Percentiles rank a stretch among this genome's conserved stretches.
Conservation (phyloP, 2,113 vertebrate genomes). For the Myxocyprinus asiaticus region DNA sequence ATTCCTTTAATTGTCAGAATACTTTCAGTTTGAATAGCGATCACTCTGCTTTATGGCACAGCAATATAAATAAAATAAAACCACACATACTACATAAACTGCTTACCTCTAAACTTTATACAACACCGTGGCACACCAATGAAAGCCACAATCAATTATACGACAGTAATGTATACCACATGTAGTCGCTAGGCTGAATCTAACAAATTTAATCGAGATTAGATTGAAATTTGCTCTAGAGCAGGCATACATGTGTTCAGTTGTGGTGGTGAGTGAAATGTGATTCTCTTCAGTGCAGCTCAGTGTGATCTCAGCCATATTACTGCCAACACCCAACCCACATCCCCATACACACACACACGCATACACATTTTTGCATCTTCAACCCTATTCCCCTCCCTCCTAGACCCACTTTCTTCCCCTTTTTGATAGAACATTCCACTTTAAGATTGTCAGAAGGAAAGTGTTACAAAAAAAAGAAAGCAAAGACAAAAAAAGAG, state of each 20-base stretch:
- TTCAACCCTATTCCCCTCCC: slow-evolving; percentile 12
- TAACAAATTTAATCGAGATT: not conserved
- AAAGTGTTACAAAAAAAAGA: slow-evolving; percentile 8
- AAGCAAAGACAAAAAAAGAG: not conserved
- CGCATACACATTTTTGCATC: not conserved
- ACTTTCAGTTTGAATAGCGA: too few relatives aligned
- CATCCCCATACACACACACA: slow-evolving; percentile 35
- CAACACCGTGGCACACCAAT: too few relatives aligned
- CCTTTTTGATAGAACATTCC: slow-evolving; percentile 18
- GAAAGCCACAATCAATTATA: too few relatives aligned
- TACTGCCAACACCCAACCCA: slow-evolving; percentile 46
- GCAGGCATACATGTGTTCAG: slow-evolving; percentile 1
- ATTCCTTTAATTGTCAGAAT: too few relatives aligned
- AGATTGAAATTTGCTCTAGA: not conserved
- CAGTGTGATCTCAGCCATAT: slow-evolving; percentile 22
- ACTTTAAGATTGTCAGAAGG: not conserved
- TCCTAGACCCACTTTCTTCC: slow-evolving; percentile 43
- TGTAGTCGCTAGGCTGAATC: not conserved
- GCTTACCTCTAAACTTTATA: too few relatives aligned
- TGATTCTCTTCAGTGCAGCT: not conserved
- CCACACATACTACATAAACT: too few relatives aligned
- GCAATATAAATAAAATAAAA: too few relatives aligned
- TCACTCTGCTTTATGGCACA: too few relatives aligned
- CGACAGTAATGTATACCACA: not conserved
- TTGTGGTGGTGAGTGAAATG: slow-evolving; percentile 26